A percentile compares a stretch with the other conserved stretches of the same genome.
Conservation (phyloP, 2,797 vertebrate species). For the Furcifer pardalis region DNA sequence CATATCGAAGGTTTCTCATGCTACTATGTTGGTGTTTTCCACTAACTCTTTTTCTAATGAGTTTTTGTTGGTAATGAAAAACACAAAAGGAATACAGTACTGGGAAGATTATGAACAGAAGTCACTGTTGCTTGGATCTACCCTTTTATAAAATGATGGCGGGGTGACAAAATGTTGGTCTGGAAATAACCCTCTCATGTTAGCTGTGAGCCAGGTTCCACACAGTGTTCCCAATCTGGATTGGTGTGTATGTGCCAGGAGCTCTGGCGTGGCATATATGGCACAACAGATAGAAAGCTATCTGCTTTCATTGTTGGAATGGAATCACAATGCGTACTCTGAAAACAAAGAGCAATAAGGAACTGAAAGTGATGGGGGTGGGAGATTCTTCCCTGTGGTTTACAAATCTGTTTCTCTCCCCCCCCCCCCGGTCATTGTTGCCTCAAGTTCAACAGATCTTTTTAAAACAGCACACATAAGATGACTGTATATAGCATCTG, state of each 20-base stretch:
- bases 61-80: neutral
- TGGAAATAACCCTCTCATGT: neutral
- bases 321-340: neutral
- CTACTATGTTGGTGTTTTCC: neutral
- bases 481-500: neutral
- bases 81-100: neutral
- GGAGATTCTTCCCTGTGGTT: neutral
- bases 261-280: neutral
- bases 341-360: neutral
- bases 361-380: neutral
- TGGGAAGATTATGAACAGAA: neutral
- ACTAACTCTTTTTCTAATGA: neutral
- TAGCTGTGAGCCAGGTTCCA: neutral
- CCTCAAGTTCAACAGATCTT: neutral
- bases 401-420: neutral
- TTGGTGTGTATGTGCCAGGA: neutral
- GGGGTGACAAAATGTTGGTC: too few relatives aligned
- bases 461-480: neutral
- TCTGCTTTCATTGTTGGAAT: neutral
- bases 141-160: neutral
- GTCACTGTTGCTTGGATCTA: neutral
- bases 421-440: neutral
- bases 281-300: neutral
- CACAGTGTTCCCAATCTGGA: neutral
- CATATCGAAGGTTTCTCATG: neutral